These are phyloP conservation scores for Nephrotoma guestfalica DNA, from an alignment of 2,888 invertebrate genomes.

Conservation along the genomic window DNA sequence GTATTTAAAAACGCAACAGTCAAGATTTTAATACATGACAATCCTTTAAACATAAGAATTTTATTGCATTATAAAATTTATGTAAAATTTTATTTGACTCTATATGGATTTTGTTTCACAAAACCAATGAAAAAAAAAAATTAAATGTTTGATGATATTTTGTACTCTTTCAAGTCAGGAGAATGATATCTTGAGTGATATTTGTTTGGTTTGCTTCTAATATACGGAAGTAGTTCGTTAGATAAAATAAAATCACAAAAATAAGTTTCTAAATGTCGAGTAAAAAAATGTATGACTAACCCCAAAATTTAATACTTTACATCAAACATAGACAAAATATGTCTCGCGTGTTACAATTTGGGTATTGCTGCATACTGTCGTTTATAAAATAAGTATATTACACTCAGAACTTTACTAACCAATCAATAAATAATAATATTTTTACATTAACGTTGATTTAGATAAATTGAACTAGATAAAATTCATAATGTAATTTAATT, in stretches of 20 bases:
- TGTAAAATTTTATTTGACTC: neutral
- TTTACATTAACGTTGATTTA: neutral
- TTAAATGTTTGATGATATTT: neutral
- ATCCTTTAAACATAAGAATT: neutral
- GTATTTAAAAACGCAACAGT: neutral
- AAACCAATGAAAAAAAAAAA: neutral
- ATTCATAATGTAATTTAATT: neutral
- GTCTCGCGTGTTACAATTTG: neutral
- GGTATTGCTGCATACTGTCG: neutral
- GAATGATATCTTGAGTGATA: neutral
- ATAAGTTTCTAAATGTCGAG: neutral
- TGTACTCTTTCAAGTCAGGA: neutral
- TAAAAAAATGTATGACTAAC: neutral
- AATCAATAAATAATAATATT: neutral
- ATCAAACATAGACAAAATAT: neutral
- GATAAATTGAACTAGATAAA: neutral
- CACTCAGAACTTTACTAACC: neutral
- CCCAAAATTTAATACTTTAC: neutral
- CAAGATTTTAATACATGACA: neutral
- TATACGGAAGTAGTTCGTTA: neutral
- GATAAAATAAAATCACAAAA: neutral
- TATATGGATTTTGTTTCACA: neutral
- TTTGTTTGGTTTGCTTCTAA: neutral
- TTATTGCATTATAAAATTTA: neutral
- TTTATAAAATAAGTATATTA: neutral